Conservation (phyloP, 2,113 vertebrate species). For the Dipodomys stephensi region DNA sequence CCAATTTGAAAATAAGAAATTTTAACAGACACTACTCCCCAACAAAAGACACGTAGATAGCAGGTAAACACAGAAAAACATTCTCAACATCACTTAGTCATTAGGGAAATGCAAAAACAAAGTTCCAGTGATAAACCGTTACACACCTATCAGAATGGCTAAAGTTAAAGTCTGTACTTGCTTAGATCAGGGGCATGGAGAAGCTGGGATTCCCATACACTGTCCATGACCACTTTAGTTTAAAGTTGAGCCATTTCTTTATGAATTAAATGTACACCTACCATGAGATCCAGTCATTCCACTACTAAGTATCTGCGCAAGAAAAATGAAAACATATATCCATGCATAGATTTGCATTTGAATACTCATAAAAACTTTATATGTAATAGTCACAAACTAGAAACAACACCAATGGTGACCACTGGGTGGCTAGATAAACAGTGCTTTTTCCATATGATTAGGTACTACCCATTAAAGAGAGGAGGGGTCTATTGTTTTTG, state of each 20-base stretch:
- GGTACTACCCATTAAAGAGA: background rate
- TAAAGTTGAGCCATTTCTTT: slow-evolving; percentile 13
- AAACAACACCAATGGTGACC: background rate
- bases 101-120: slow-evolving; percentile 39
- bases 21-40: background rate
- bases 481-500: background rate
- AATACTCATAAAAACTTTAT: slow-evolving; percentile 33
- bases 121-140: background rate
- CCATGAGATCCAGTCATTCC: background rate
- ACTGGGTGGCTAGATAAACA: background rate
- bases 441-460: background rate
- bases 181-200: background rate
- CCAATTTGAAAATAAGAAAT: background rate
- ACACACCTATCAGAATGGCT: background rate
- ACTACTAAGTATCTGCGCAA: background rate
- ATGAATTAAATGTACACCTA: slow-evolving; percentile 36
- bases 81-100: background rate
- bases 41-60: background rate
- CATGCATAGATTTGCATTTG: background rate
- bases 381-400: background rate
- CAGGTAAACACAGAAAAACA: slow-evolving; percentile 3
- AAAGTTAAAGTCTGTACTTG: background rate
- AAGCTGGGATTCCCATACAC: background rate
- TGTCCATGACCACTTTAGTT: background rate
- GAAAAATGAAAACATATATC: slow-evolving; percentile 14